Evolutionary conservation across 2,113 vertebrate species (phyloP).

Genomic region (Phasianus colchicus): DNA sequence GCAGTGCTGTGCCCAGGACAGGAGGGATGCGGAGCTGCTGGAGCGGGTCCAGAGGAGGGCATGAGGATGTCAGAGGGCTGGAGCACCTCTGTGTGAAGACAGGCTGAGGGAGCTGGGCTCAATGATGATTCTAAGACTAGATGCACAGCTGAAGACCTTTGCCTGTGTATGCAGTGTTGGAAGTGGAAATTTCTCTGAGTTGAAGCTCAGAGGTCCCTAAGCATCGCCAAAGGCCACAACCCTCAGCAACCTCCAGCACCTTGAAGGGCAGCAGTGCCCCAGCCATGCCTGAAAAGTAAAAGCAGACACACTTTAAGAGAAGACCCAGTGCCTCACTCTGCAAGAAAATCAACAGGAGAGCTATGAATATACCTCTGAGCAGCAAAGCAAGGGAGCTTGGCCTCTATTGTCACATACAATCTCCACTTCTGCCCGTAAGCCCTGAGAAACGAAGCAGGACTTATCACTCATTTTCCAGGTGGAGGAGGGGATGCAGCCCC

Average conservation of each 20-base stretch:
- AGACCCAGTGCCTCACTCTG: neutral
- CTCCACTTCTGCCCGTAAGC: neutral
- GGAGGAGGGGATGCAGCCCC: neutral
- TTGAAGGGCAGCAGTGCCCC: neutral
- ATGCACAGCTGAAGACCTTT: neutral
- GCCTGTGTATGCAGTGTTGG: no score
- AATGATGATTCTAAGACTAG: neutral
- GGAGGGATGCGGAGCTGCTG: no score
- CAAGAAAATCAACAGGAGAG: neutral
- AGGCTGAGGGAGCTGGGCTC: no score
- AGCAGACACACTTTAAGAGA: neutral
- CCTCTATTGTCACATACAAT: neutral
- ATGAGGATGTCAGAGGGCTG: no score
- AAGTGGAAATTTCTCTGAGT: neutral
- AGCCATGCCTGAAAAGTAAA: neutral
- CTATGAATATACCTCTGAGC: neutral
- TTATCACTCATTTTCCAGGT: neutral
- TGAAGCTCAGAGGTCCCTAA: neutral
- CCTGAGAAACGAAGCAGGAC: accelerated
- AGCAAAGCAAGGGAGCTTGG: neutral
- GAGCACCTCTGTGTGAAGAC: no score
- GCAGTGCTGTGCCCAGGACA: no score
- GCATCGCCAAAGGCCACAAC: no score
- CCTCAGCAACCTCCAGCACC: neutral
- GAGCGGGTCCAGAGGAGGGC: no score